Conservation (phyloP, 2,888 invertebrate genomes). For the Frankliniella fusca region DNA sequence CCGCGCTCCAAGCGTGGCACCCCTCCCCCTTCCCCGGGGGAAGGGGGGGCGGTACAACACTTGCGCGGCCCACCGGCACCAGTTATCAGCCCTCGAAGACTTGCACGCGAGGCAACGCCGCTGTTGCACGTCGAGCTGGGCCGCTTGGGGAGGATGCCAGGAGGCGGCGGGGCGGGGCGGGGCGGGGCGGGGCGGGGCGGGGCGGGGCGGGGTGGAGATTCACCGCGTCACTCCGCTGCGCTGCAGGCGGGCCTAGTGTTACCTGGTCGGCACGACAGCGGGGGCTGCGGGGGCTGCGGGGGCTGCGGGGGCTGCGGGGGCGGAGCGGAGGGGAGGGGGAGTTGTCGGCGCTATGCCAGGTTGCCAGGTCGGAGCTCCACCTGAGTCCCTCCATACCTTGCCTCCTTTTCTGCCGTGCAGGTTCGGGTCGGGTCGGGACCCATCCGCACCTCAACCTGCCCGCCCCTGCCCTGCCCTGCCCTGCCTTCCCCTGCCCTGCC, state of each 20-base stretch:
- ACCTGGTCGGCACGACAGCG: background rate
- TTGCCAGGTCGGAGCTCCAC: conserved; percentile 4
- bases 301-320: background rate
- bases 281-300: background rate
- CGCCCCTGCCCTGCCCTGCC: background rate
- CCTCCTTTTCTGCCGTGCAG: background rate
- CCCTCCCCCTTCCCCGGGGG: too few relatives aligned
- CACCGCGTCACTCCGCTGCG: too few relatives aligned
- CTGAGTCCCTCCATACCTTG: background rate
- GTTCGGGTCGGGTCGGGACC: background rate
- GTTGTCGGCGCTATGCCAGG: conserved; percentile 8
- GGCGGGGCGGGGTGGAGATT: too few relatives aligned
- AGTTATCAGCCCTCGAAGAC: too few relatives aligned
- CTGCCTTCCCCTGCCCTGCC: background rate
- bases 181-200: too few relatives aligned
- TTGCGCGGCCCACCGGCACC: too few relatives aligned
- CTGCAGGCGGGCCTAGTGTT: background rate
- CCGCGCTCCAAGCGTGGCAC: too few relatives aligned
- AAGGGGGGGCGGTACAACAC: too few relatives aligned
- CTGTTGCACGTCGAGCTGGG: too few relatives aligned
- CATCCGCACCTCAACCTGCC: background rate
- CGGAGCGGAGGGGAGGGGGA: background rate
- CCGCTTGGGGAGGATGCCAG: too few relatives aligned
- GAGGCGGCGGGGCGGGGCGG: too few relatives aligned
- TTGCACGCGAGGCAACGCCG: too few relatives aligned